These are phyloP conservation scores for Homalodisca vitripennis DNA, from an alignment of 1,140 invertebrate genomes.

Conservation along the genomic window DNA sequence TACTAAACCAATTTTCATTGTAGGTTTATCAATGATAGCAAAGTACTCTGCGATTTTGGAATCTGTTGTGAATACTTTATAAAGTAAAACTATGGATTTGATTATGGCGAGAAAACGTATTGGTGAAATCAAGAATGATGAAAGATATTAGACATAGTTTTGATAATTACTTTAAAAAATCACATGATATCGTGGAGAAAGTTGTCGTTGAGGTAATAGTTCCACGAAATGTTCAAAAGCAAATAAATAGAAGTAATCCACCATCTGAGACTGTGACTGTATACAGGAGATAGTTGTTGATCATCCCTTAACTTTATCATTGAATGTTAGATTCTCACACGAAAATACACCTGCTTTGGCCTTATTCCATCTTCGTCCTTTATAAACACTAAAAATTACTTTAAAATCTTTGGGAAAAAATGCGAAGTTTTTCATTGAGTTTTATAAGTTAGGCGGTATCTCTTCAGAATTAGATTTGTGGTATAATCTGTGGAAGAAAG, in stretches of 20 bases:
- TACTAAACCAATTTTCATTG: too few species aligned
- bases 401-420: conserved; percentile 12
- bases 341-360: too few species aligned
- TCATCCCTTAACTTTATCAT: conserved; percentile 34
- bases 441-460: conserved; percentile 26
- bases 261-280: conserved; percentile 30
- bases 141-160: conserved; percentile 22
- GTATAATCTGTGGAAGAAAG: conserved; percentile 26
- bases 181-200: conserved; percentile 24
- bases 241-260: conserved; percentile 34
- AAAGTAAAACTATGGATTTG: conserved; percentile 37
- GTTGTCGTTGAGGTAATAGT: conserved; percentile 32
- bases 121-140: conserved; percentile 27
- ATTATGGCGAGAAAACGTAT: conserved; percentile 30
- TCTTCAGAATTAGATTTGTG: conserved; percentile 17
- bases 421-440: conserved; percentile 13
- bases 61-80: conserved; percentile 33
- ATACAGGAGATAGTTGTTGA: conserved; percentile 34
- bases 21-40: conserved; percentile 34
- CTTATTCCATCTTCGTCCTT: conserved; percentile 29
- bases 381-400: conserved; percentile 18
- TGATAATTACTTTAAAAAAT: conserved; percentile 12
- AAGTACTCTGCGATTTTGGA: too few species aligned
- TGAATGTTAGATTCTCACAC: too few species aligned
- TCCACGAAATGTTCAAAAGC: conserved; percentile 25